A percentile compares a stretch with the other conserved stretches of the same genome.
phyloP scores from a whole-genome alignment of 2,113 vertebrate species.

The Tupaia chinensis region DNA sequence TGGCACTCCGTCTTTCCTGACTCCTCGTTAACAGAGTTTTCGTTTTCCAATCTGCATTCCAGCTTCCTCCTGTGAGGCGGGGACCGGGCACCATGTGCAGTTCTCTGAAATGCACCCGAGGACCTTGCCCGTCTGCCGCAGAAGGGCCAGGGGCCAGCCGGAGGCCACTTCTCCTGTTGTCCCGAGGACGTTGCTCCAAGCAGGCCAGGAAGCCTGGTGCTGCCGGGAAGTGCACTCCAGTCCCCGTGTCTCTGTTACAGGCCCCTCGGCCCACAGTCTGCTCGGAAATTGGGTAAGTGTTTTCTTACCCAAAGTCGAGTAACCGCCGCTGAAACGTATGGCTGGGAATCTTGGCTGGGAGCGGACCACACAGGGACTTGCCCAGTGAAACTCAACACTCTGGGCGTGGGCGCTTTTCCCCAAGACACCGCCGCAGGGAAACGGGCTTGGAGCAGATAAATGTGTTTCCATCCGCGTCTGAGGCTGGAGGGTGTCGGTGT shows the following conservation, averaged over 20 bases:
- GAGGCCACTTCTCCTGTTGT: too few relatives aligned
- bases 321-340: slow-evolving; percentile 86
- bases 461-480: slow-evolving; percentile 78
- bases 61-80: slow-evolving; percentile 58
- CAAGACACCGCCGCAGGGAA: slow-evolving; percentile 82
- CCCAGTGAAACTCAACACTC: slow-evolving; percentile 85
- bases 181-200: too few relatives aligned
- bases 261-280: slow-evolving; percentile 83
- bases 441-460: slow-evolving; percentile 81
- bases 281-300: slow-evolving; percentile 88
- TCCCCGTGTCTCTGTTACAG: slow-evolving; percentile 69
- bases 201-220: neutral
- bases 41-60: slow-evolving; percentile 72
- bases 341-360: slow-evolving; percentile 86
- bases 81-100: slow-evolving; percentile 4
- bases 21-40: slow-evolving; percentile 73
- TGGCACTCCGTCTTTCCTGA: slow-evolving; percentile 58
- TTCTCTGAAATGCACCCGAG: slow-evolving; percentile 60
- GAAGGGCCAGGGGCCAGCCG: slow-evolving; percentile 71
- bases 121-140: slow-evolving; percentile 16
- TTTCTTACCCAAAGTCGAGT: slow-evolving; percentile 85
- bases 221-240: slow-evolving; percentile 73
- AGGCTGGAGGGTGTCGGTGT: neutral
- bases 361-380: slow-evolving; percentile 88
- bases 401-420: slow-evolving; percentile 84